Evolutionary conservation across 2,113 vertebrate species (phyloP).

Genomic region (Solea solea): DNA sequence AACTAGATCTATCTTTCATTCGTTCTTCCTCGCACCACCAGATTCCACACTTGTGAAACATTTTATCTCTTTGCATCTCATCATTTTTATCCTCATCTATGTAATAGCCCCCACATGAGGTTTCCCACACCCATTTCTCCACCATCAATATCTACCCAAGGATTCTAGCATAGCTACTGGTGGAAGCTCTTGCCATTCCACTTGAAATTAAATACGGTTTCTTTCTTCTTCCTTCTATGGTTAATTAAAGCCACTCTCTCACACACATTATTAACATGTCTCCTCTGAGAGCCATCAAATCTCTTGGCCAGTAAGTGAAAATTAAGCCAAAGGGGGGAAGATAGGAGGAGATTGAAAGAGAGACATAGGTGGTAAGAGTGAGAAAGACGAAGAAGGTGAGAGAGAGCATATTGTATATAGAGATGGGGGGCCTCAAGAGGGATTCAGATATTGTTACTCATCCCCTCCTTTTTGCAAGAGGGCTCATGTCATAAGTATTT

Average conservation of each 20-base stretch:
- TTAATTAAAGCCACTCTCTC: slow-evolving; percentile 63
- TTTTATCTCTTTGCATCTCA: background rate
- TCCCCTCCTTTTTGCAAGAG: slow-evolving; percentile 62
- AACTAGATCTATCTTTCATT: background rate
- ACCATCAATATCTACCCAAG: background rate
- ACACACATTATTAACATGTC: slow-evolving; percentile 48
- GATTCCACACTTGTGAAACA: slow-evolving; percentile 1
- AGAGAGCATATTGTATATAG: slow-evolving; percentile 41
- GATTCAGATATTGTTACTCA: slow-evolving; percentile 73
- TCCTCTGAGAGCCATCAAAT: slow-evolving; percentile 51
- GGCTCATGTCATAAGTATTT: slow-evolving; percentile 75
- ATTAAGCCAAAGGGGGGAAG: slow-evolving; percentile 23
- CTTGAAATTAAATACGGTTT: slow-evolving; percentile 30
- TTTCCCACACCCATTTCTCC: background rate
- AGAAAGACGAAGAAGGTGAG: slow-evolving; percentile 8
- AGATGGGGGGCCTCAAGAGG: slow-evolving; percentile 50
- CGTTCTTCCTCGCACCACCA: background rate
- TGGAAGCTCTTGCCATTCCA: slow-evolving; percentile 19
- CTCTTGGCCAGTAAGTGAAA: slow-evolving; percentile 40
- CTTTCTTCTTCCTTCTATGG: slow-evolving; percentile 14
- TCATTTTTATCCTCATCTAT: slow-evolving; percentile 1
- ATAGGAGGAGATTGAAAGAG: slow-evolving; percentile 22
- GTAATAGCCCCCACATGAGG: background rate
- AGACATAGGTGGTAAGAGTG: slow-evolving; percentile 20
- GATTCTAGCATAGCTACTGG: slow-evolving; percentile 1